A percentile compares a stretch with the other conserved stretches of the same genome.
phyloP scores from a whole-genome alignment of 2,888 invertebrate genomes.

The Pasiphila rectangulata region DNA sequence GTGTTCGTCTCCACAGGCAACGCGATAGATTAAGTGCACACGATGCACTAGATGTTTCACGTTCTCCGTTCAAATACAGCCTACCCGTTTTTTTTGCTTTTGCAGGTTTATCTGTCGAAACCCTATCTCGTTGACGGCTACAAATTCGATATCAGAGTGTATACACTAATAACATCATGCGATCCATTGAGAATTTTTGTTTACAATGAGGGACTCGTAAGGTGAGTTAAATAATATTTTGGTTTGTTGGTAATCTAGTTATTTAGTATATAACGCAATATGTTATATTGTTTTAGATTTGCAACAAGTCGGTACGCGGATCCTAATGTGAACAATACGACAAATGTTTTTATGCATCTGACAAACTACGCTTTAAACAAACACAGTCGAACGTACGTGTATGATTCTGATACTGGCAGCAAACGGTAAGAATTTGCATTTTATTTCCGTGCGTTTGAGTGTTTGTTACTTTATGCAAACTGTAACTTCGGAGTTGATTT shows the following conservation, averaged over 20 bases:
- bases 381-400: constrained; percentile 91
- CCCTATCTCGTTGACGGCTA: constrained; percentile 94
- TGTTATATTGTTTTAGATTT: constrained; percentile 80
- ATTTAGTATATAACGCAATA: too few relatives aligned
- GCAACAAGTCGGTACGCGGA: constrained; percentile 94
- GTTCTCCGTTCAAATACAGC: too few relatives aligned
- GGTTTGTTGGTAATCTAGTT: too few relatives aligned
- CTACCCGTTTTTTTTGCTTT: too few relatives aligned
- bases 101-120: constrained; percentile 78
- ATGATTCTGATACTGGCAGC: constrained; percentile 92
- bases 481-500: too few relatives aligned
- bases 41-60: too few relatives aligned
- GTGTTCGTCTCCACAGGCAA: too few relatives aligned
- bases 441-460: too few relatives aligned
- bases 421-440: constrained; percentile 89
- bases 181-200: constrained; percentile 94
- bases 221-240: constrained; percentile 66
- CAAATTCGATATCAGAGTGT: constrained; percentile 95
- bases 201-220: constrained; percentile 94
- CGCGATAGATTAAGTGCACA: too few relatives aligned
- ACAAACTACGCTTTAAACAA: constrained; percentile 97
- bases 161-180: constrained; percentile 93
- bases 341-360: constrained; percentile 95
- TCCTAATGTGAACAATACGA: constrained; percentile 89
- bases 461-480: too few relatives aligned